Evolutionary conservation across 2,888 invertebrate species (phyloP).

Genomic region (Rhagonycha lutea): DNA sequence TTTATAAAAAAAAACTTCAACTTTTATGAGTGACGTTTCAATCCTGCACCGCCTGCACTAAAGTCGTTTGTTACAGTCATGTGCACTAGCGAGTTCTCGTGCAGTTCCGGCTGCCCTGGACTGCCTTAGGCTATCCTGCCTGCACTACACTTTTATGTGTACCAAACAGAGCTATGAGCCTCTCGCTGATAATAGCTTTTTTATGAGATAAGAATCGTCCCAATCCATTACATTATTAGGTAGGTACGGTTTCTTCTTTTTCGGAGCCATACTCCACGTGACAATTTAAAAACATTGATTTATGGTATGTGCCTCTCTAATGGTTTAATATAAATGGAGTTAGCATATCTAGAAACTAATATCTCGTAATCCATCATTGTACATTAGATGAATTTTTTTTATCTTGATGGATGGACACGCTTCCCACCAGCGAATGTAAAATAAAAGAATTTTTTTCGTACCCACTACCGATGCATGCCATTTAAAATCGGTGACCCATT

Average conservation of each 20-base stretch:
- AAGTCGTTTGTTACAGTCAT: no score
- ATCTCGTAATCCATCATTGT: slow-evolving; percentile 3
- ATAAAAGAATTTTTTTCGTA: neutral
- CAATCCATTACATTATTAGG: neutral
- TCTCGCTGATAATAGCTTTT: slow-evolving; percentile 22
- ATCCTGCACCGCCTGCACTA: no score
- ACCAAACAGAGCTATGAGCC: no score
- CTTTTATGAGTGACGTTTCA: no score
- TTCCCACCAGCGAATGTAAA: neutral
- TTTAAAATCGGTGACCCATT: neutral
- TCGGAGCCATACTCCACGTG: neutral
- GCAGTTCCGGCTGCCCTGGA: no score
- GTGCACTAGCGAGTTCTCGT: no score
- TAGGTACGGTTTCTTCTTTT: neutral
- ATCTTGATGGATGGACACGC: slow-evolving; percentile 4
- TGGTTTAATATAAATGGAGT: slow-evolving; percentile 1
- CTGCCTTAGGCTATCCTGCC: no score
- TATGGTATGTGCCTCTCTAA: neutral
- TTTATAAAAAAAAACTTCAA: no score
- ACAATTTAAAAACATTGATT: neutral
- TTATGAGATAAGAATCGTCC: neutral
- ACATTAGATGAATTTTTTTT: neutral
- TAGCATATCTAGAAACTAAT: slow-evolving; percentile 4
- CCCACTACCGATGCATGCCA: slow-evolving; percentile 4
- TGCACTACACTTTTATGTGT: no score